A percentile compares a stretch with the other conserved stretches of the same genome.
Conservation (phyloP, 2,888 invertebrate genomes). For the Ophion obscuratus region DNA sequence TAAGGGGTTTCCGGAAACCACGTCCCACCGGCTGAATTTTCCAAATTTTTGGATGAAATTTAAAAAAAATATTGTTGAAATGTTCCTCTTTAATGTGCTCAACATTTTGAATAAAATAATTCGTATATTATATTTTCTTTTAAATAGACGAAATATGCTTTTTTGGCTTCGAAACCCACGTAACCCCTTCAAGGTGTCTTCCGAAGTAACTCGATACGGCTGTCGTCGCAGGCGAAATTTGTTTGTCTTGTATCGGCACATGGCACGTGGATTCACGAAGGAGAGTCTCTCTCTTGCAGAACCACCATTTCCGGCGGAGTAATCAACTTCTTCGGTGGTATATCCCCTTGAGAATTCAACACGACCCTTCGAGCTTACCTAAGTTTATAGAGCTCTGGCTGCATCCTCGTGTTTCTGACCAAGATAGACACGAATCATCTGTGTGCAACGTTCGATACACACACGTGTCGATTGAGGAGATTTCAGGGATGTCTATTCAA, state of each 20-base stretch:
- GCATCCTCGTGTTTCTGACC: slow-evolving; percentile 41
- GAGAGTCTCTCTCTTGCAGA: slow-evolving; percentile 28
- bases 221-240: slow-evolving; percentile 33
- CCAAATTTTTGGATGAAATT: too few relatives aligned
- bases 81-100: too few relatives aligned
- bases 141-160: too few relatives aligned
- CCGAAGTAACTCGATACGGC: slow-evolving; percentile 17
- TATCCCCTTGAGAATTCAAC: slow-evolving; percentile 46
- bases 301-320: slow-evolving; percentile 57
- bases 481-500: slow-evolving; percentile 47
- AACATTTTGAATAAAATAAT: too few relatives aligned
- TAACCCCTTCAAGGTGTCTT: not conserved
- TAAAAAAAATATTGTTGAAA: too few relatives aligned
- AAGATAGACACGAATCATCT: slow-evolving; percentile 34
- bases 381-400: slow-evolving; percentile 38
- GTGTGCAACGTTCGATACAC: slow-evolving; percentile 1
- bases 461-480: slow-evolving; percentile 38
- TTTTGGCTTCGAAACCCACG: too few relatives aligned
- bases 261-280: slow-evolving; percentile 37
- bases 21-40: too few relatives aligned
- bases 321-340: slow-evolving; percentile 59
- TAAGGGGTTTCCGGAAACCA: too few relatives aligned
- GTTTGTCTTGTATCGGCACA: slow-evolving; percentile 44
- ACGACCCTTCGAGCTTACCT: slow-evolving; percentile 50
- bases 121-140: too few relatives aligned